Base-by-base conservation (phyloP, 2,888 invertebrate species). In the Melinopterus prodromus region DNA sequence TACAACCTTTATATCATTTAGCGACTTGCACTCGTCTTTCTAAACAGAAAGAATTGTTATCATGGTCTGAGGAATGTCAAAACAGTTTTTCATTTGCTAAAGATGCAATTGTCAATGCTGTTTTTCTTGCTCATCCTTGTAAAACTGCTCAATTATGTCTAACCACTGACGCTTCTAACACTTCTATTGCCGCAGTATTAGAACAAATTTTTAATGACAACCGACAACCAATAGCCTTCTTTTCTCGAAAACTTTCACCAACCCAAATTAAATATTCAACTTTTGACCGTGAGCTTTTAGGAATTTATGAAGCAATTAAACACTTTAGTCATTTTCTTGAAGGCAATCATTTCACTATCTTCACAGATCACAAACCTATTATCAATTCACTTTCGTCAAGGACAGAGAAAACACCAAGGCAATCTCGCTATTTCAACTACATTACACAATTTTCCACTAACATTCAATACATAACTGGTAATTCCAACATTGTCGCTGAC, bases 311-410 rank as follows among this genome's bases (percentile, higher is more conserved):
- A 76, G 86, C 86, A 0, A 83, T 89, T 0, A 85, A 85, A 76
- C 82, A 87, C 79, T 89, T 89, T 82, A 82, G 86, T 6, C 84
- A 87, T 53, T 85, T 88, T 84, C 71, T 90, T 0, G 89, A 90
- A 84, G 88, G 86, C 0, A 81, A 86, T 53, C 16, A 86, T 74
- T 85, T 87, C 70, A 83, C 78, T 0, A 84, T 89, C 0, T 84
- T 82, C 26, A 89, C 88, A 0, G 88, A 88, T 83, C 88, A 87
- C 16, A 70, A 70, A 70, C 70, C 70, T 6, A 4, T 70, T 16
- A 9, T 16, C 6, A n/a, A 16, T 16, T 70, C 70, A 6, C 16
- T 70, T n/a, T 70, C 70, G 5, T 16, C 15, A 16, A 16, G 1
- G 1, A 9, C 12, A 5, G n/a, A 70, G 9, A 70, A 70, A 26